Evolutionary conservation across 2,797 vertebrate genomes (phyloP).

Genomic region (Oceanodroma leucorhoa): DNA sequence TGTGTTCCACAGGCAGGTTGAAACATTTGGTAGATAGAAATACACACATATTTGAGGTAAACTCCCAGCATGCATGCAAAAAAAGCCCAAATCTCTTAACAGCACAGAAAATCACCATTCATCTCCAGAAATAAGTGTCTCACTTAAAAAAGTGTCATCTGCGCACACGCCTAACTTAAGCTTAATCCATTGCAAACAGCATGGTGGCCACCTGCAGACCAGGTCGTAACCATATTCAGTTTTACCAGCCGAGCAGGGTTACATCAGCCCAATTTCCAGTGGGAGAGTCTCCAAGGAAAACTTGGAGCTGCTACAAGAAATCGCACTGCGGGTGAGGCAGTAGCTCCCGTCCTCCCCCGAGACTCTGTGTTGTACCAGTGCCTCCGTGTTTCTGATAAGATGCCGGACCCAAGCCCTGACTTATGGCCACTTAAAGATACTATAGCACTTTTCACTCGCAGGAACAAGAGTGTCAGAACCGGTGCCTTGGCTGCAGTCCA

Average conservation of each 20-base stretch:
- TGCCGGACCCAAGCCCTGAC: neutral
- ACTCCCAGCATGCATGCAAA: neutral
- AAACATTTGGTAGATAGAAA: neutral
- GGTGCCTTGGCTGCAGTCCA: slow-evolving; percentile 1
- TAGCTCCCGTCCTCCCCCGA: neutral
- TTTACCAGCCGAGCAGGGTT: neutral
- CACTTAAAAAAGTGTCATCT: neutral
- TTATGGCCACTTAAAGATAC: neutral
- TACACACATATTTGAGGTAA: neutral
- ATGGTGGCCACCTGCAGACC: neutral
- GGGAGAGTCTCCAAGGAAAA: neutral
- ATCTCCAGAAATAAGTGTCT: neutral
- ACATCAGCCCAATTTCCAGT: neutral
- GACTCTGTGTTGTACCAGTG: neutral
- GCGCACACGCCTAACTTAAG: neutral
- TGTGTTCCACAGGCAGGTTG: neutral
- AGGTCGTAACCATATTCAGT: neutral
- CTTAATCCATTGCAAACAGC: neutral
- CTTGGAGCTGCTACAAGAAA: neutral
- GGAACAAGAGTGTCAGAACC: neutral
- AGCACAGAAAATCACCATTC: neutral
- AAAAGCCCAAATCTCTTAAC: neutral
- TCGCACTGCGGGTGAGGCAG: accelerated
- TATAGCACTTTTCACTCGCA: neutral
- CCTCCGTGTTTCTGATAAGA: neutral